phyloP scores from a whole-genome alignment of 2,113 vertebrate genomes.

The Orcinus orca region DNA sequence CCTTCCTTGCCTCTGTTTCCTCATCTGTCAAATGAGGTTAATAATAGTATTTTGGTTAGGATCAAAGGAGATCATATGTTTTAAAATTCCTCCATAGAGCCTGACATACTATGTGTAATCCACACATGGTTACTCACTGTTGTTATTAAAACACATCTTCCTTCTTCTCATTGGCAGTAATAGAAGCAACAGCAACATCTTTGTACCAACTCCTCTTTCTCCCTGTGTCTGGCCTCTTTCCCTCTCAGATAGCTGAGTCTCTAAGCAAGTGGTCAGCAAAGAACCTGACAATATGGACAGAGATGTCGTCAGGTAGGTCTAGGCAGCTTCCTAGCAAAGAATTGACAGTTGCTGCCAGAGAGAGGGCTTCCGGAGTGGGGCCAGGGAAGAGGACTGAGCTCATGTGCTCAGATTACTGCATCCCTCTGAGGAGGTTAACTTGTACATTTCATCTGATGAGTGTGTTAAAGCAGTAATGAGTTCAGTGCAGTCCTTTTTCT shows the following conservation, averaged over 20 bases:
- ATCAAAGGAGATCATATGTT: slow-evolving; percentile 1
- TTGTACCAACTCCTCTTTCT: neutral
- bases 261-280: neutral
- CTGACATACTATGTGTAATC: neutral
- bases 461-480: slow-evolving; percentile 54
- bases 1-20: neutral
- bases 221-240: neutral
- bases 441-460: slow-evolving; percentile 44
- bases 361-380: neutral
- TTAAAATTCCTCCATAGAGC: neutral
- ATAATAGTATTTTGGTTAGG: neutral
- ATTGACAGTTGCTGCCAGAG: neutral
- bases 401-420: neutral
- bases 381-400: neutral
- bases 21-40: neutral
- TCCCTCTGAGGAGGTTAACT: slow-evolving; percentile 26
- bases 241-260: neutral
- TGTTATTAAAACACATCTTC: neutral
- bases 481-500: slow-evolving; percentile 44
- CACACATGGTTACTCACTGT: neutral
- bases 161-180: neutral
- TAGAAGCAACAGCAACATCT: neutral
- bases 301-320: neutral
- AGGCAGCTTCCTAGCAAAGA: neutral
- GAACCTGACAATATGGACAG: neutral